A percentile compares a stretch with the other conserved stretches of the same genome.
Conservation (phyloP, 2,113 vertebrate species). For the Grammomys dolichurus region DNA sequence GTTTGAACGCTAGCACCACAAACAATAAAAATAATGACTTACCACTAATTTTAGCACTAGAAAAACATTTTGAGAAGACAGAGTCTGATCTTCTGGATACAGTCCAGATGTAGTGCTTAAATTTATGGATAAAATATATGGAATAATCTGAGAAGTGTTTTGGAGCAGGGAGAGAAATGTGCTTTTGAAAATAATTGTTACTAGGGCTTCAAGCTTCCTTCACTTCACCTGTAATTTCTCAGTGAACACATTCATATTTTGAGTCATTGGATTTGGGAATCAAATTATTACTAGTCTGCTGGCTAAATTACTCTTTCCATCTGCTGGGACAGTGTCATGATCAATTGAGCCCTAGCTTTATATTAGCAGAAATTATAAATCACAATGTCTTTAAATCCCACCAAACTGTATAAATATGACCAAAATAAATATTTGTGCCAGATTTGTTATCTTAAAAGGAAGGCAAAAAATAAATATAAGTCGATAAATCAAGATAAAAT, state of each 20-base stretch:
- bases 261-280: constrained; percentile 70
- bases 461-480: neutral
- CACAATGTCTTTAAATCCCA: constrained; percentile 31
- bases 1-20: neutral
- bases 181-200: constrained; percentile 33
- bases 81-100: neutral
- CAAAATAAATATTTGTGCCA: neutral
- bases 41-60: constrained; percentile 31
- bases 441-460: constrained; percentile 29
- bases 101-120: neutral
- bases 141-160: constrained; percentile 43
- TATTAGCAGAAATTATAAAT: constrained; percentile 34
- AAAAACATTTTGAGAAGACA: neutral
- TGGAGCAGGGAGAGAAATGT: neutral
- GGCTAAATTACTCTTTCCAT: constrained; percentile 70
- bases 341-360: constrained; percentile 21
- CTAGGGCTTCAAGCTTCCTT: constrained; percentile 53
- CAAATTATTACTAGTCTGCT: constrained; percentile 81
- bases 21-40: neutral
- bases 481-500: constrained; percentile 1
- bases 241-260: constrained; percentile 66
- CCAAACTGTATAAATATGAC: neutral
- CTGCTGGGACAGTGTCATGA: constrained; percentile 64
- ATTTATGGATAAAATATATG: neutral
- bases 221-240: constrained; percentile 73